These are phyloP conservation scores for Eilema depressum DNA, from an alignment of 2,888 invertebrate species.

Conservation along the genomic window DNA sequence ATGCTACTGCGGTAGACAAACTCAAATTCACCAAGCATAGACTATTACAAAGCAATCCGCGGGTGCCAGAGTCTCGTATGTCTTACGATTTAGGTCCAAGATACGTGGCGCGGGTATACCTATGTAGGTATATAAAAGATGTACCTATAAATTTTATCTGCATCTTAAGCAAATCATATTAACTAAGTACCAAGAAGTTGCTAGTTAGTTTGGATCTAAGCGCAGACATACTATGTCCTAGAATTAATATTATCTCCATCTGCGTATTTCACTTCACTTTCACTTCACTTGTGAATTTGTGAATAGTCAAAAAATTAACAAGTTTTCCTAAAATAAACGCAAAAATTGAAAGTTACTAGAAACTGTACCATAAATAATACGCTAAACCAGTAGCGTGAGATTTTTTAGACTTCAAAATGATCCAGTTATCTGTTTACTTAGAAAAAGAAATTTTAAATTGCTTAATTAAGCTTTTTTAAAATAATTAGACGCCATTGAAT, in stretches of 20 bases:
- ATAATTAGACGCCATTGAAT: slow-evolving; percentile 17
- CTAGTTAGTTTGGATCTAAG: neutral
- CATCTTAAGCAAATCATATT: no score
- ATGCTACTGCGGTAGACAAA: no score
- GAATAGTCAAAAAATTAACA: neutral
- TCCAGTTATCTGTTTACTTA: slow-evolving; percentile 12
- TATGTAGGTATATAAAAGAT: no score
- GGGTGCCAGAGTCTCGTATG: no score
- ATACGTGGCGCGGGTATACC: no score
- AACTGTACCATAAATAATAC: neutral
- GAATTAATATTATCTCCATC: neutral
- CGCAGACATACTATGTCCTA: neutral
- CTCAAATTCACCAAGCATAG: no score
- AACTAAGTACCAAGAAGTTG: neutral
- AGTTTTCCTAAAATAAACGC: neutral
- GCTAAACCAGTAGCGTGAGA: slow-evolving; percentile 14
- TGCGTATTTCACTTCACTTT: neutral
- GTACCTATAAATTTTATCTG: no score
- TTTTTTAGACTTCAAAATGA: slow-evolving; percentile 3
- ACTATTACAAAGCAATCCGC: no score
- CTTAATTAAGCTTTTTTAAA: slow-evolving; percentile 20
- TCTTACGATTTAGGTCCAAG: no score
- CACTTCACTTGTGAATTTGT: neutral
- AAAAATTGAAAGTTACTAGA: neutral
- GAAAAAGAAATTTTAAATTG: slow-evolving; percentile 13